Conservation (phyloP, 2,797 vertebrate species). For the Champsocephalus gunnari region DNA sequence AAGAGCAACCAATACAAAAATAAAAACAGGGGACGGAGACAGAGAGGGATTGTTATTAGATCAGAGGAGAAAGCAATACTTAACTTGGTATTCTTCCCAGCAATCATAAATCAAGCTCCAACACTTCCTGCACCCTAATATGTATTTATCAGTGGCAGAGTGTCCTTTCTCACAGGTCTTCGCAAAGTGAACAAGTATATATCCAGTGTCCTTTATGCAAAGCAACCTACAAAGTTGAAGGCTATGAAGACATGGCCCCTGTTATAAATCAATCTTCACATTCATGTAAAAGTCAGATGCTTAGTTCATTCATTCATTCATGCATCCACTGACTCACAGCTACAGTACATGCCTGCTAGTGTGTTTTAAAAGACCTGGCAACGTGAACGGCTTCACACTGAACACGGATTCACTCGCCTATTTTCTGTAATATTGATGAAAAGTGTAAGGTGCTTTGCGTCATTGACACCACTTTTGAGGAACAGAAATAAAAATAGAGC, state of each 20-base stretch:
- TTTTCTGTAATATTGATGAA: constrained; percentile 20
- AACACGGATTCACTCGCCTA: neutral
- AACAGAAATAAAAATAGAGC: constrained; percentile 34
- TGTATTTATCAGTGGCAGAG: constrained; percentile 29
- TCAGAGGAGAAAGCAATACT: constrained; percentile 47
- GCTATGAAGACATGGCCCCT: neutral
- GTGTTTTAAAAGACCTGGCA: constrained; percentile 17
- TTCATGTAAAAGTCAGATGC: neutral
- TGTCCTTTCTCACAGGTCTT: constrained; percentile 36
- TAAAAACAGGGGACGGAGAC: constrained; percentile 37
- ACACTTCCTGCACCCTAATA: constrained; percentile 12
- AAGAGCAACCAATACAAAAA: constrained; percentile 53
- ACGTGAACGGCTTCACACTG: neutral
- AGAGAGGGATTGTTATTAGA: constrained; percentile 64
- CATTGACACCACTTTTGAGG: constrained; percentile 44
- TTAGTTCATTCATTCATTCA: constrained; percentile 7
- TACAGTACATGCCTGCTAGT: neutral
- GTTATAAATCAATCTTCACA: neutral
- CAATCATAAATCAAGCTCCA: constrained; percentile 43
- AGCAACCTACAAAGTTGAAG: constrained; percentile 18
- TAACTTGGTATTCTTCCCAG: constrained; percentile 39
- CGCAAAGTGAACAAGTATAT: constrained; percentile 27
- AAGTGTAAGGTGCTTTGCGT: constrained; percentile 33
- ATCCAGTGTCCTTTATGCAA: constrained; percentile 11
- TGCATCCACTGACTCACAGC: constrained; percentile 14